Percentiles rank a stretch among this genome's conserved stretches.
These are phyloP conservation scores for Caenorhabditis afra DNA, from an alignment of 2,888 invertebrate genomes.

Conservation along the genomic window DNA sequence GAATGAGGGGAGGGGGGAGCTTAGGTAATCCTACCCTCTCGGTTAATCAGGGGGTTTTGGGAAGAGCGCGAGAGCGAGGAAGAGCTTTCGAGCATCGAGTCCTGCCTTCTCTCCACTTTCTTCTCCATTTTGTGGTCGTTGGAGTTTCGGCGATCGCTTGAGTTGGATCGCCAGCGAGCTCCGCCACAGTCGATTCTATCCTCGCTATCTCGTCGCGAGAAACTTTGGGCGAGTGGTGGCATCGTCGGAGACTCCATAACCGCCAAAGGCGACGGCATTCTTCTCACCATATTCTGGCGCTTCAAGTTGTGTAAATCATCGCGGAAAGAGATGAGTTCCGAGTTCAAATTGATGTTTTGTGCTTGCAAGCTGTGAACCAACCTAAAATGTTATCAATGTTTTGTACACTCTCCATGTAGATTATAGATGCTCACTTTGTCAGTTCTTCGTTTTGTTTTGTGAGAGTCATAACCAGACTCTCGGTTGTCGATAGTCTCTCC, in stretches of 20 bases:
- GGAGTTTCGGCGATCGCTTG: conserved; percentile 55
- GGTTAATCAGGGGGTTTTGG: conserved; percentile 32
- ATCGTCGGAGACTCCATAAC: conserved; percentile 32
- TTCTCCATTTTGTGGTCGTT: conserved; percentile 43
- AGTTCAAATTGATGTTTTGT: conserved; percentile 43
- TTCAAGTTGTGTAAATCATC: conserved; percentile 53
- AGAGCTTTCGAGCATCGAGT: conserved; percentile 45
- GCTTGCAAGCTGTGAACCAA: conserved; percentile 48
- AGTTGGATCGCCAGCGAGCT: conserved; percentile 53
- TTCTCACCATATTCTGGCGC: conserved; percentile 32
- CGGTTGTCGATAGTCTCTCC: conserved; percentile 28
- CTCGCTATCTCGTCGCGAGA: conserved; percentile 47
- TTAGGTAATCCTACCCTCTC: conserved; percentile 38
- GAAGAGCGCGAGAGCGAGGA: conserved; percentile 45
- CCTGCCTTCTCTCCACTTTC: conserved; percentile 41
- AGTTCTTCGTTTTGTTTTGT: conserved; percentile 49
- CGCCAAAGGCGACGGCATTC: conserved; percentile 53
- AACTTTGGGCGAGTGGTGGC: conserved; percentile 38
- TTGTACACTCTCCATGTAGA: background rate
- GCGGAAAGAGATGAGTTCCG: conserved; percentile 44
- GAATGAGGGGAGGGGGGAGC: background rate
- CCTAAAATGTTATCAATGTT: conserved; percentile 6
- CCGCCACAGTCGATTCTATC: conserved; percentile 49
- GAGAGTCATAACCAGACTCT: conserved; percentile 18
- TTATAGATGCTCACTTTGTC: conserved; percentile 30